phyloP scores from a whole-genome alignment of 2,797 vertebrate genomes.

The Amazona finschi region DNA sequence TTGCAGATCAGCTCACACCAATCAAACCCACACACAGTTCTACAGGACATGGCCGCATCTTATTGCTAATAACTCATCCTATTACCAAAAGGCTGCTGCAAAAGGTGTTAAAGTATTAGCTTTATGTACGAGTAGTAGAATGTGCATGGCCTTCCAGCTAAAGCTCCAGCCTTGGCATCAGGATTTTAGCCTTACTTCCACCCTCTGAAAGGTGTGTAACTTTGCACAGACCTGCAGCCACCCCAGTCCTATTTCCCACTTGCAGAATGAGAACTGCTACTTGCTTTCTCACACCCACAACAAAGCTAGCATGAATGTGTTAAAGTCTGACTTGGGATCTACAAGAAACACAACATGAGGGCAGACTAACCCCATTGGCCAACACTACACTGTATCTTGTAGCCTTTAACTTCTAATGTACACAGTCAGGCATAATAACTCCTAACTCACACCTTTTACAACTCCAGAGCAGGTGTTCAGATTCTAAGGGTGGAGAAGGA shows the following conservation, averaged over 20 bases:
- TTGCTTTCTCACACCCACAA: neutral
- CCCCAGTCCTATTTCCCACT: neutral
- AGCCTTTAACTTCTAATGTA: neutral
- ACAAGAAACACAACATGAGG: neutral
- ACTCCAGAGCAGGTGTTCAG: neutral
- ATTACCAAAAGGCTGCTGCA: neutral
- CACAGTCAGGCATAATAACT: neutral
- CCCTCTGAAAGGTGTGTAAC: neutral
- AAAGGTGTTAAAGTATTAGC: neutral
- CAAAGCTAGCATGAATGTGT: neutral
- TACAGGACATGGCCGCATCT: neutral
- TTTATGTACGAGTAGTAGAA: rapidly evolving
- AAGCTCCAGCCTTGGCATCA: neutral
- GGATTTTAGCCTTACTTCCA: neutral
- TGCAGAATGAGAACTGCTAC: neutral
- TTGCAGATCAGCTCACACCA: neutral
- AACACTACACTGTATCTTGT: neutral
- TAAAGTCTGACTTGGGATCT: neutral
- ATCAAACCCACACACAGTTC: neutral
- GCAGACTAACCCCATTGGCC: neutral
- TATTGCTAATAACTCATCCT: rapidly evolving
- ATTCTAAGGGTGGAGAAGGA: neutral
- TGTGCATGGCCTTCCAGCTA: neutral
- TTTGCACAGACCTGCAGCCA: neutral
- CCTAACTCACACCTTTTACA: neutral